A percentile compares a stretch with the other conserved stretches of the same genome.
Evolutionary conservation across 2,888 invertebrate genomes (phyloP).

Genomic region (Teinopalpus imperialis): DNA sequence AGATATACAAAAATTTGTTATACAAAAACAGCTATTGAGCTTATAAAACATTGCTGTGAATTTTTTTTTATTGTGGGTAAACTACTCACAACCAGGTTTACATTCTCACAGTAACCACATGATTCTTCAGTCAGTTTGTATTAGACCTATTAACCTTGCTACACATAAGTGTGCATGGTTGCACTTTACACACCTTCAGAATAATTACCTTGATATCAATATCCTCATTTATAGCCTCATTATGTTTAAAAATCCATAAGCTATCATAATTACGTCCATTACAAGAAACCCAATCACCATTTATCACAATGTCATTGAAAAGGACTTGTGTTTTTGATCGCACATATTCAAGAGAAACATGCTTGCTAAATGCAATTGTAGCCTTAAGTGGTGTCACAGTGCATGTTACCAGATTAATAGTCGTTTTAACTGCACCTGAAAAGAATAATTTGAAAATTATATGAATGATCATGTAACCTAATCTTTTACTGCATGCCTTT

Average conservation of each 20-base stretch:
- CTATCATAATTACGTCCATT: conserved; percentile 67
- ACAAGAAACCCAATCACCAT: conserved; percentile 67
- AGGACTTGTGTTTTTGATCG: conserved; percentile 44
- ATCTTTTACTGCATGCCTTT: too few species aligned
- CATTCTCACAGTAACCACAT: too few species aligned
- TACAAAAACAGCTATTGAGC: too few species aligned
- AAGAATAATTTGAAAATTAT: background rate
- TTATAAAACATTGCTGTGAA: too few species aligned
- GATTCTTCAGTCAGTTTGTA: too few species aligned
- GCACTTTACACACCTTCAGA: too few species aligned
- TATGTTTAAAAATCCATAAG: conserved; percentile 68
- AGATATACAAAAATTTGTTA: too few species aligned
- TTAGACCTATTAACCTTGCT: too few species aligned
- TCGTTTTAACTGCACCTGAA: conserved; percentile 67
- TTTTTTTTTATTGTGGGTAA: too few species aligned
- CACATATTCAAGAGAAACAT: conserved; percentile 49
- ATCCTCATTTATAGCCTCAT: conserved; percentile 37
- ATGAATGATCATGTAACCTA: too few species aligned
- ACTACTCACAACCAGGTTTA: too few species aligned
- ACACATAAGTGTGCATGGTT: too few species aligned
- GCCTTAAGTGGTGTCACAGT: conserved; percentile 54
- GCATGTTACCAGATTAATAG: conserved; percentile 57
- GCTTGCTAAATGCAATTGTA: conserved; percentile 64
- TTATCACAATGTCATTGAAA: conserved; percentile 45
- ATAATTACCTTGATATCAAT: conserved; percentile 56